These are phyloP conservation scores for Gasterosteus aculeatus DNA, from an alignment of 2,113 vertebrate genomes.

Conservation along the genomic window DNA sequence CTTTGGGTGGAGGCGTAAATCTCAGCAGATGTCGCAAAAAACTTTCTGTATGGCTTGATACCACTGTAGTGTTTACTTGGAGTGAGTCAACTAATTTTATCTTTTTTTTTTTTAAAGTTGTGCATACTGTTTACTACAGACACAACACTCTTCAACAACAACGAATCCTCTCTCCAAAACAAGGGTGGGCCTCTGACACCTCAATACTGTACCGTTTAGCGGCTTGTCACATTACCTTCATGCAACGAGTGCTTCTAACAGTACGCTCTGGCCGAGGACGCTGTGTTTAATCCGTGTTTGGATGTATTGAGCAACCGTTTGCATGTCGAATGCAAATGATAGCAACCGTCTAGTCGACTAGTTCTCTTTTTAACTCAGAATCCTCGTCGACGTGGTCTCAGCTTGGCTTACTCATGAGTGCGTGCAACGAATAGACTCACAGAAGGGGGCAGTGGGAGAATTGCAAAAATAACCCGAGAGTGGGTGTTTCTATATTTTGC, in stretches of 20 bases:
- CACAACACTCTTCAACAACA: constrained; percentile 46
- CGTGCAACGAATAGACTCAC: constrained; percentile 47
- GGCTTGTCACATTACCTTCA: constrained; percentile 75
- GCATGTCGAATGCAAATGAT: constrained; percentile 60
- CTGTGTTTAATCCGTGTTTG: constrained; percentile 46
- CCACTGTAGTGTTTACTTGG: not conserved
- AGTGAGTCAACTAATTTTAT: too few relatives aligned
- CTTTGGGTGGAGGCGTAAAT: not conserved
- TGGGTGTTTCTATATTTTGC: constrained; percentile 59
- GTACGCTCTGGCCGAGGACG: too few relatives aligned
- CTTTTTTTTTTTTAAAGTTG: not conserved
- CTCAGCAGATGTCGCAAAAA: not conserved
- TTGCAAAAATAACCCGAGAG: constrained; percentile 58
- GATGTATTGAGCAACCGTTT: constrained; percentile 40
- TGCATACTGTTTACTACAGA: constrained; percentile 46
- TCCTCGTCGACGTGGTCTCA: constrained; percentile 39
- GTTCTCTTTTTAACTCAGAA: constrained; percentile 44
- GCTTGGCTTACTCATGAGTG: constrained; percentile 49
- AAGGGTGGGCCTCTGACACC: constrained; percentile 56
- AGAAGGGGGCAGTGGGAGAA: constrained; percentile 47
- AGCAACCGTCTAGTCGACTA: constrained; percentile 65
- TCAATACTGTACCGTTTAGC: constrained; percentile 64
- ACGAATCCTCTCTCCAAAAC: too few relatives aligned
- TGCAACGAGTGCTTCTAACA: too few relatives aligned
- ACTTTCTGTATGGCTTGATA: not conserved